Evolutionary conservation across 2,888 invertebrate species (phyloP).

Genomic region (Trileptium ribeirensis): DNA sequence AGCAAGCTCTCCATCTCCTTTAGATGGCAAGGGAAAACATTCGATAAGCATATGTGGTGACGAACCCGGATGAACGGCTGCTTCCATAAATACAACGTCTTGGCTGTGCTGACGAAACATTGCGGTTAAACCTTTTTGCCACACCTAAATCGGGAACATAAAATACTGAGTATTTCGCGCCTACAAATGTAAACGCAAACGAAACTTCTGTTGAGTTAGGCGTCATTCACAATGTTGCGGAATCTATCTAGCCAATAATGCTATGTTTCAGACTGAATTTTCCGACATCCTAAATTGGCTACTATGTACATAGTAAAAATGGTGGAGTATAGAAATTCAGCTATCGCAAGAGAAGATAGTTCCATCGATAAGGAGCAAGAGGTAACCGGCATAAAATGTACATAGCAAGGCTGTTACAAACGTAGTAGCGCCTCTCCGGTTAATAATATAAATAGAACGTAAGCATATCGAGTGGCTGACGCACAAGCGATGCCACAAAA

Average conservation of each 20-base stretch:
- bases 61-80: conserved; percentile 65
- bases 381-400: too few relatives aligned
- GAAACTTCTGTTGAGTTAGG: background rate
- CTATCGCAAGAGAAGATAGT: too few relatives aligned
- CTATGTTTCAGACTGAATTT: too few relatives aligned
- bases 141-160: conserved; percentile 58
- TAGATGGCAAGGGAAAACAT: conserved; percentile 72
- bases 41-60: conserved; percentile 78
- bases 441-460: too few relatives aligned
- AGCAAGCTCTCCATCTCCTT: conserved; percentile 74
- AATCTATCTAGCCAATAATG: background rate
- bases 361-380: too few relatives aligned
- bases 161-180: background rate
- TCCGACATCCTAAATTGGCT: too few relatives aligned
- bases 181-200: background rate
- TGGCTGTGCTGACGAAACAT: conserved; percentile 67
- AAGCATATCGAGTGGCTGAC: too few relatives aligned
- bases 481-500: too few relatives aligned
- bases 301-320: too few relatives aligned
- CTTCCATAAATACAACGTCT: conserved; percentile 85
- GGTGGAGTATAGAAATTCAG: too few relatives aligned
- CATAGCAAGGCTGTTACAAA: too few relatives aligned
- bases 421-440: too few relatives aligned
- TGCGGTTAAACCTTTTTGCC: conserved; percentile 68
- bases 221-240: background rate